Percentiles rank a stretch among this genome's conserved stretches.
These are phyloP conservation scores for Drosophila mercatorum DNA, from an alignment of 2,888 invertebrate species.

Conservation along the genomic window DNA sequence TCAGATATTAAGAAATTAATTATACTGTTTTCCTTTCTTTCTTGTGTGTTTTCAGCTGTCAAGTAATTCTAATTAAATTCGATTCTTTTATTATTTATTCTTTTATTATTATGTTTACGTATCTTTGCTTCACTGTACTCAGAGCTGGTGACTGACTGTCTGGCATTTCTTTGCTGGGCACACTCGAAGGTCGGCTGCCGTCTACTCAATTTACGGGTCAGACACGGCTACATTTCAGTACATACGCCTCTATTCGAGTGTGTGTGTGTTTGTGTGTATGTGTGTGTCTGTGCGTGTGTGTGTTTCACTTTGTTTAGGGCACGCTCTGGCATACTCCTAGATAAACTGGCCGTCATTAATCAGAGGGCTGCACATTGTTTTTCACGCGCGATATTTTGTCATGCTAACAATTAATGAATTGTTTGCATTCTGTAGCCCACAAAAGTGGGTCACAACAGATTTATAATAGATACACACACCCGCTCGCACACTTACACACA, in stretches of 20 bases:
- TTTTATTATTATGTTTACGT: neutral
- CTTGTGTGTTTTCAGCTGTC: too few relatives aligned
- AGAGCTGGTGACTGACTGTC: slow-evolving; percentile 19
- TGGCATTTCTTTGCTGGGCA: slow-evolving; percentile 1
- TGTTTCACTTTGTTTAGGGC: neutral
- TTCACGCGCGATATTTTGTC: slow-evolving; percentile 39
- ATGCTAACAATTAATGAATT: slow-evolving; percentile 53
- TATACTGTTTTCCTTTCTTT: too few relatives aligned
- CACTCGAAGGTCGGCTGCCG: slow-evolving; percentile 15
- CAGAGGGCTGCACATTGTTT: slow-evolving; percentile 37
- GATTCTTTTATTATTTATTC: neutral
- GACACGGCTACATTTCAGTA: slow-evolving; percentile 24
- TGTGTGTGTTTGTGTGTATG: too few relatives aligned
- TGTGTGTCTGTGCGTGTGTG: neutral
- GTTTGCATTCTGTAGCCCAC: slow-evolving; percentile 34
- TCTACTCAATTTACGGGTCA: slow-evolving; percentile 38
- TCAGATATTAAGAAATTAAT: too few relatives aligned
- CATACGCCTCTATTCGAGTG: neutral
- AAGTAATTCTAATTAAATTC: neutral
- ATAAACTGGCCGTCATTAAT: slow-evolving; percentile 42
- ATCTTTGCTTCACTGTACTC: slow-evolving; percentile 10
- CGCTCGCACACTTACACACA: neutral
- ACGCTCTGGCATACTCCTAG: neutral
- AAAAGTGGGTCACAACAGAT: slow-evolving; percentile 56
- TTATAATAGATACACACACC: slow-evolving; percentile 25